A percentile compares a stretch with the other conserved stretches of the same genome.
These are phyloP conservation scores for Orchestia grillus DNA, from an alignment of 1,140 invertebrate species.

Conservation along the genomic window DNA sequence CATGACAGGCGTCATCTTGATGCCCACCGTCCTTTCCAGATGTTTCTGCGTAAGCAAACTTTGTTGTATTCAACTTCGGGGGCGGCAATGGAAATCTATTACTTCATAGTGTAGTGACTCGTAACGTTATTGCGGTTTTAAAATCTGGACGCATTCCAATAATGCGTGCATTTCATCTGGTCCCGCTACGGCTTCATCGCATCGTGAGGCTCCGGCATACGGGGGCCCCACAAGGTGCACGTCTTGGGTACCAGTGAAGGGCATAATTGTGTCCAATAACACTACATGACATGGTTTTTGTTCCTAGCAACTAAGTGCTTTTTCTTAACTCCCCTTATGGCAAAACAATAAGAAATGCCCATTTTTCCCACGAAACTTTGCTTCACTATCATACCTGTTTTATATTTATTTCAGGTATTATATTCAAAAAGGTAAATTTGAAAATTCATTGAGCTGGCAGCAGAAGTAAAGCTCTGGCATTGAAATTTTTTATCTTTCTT, in stretches of 20 bases:
- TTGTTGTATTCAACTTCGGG: neutral
- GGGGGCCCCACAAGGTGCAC: neutral
- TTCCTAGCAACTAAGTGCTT: too few relatives aligned
- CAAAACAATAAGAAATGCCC: too few relatives aligned
- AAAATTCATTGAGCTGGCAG: too few relatives aligned
- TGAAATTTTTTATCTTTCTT: too few relatives aligned
- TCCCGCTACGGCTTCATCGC: neutral
- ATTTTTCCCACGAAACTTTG: too few relatives aligned
- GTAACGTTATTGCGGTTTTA: neutral
- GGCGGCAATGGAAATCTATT: neutral
- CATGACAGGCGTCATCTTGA: neutral
- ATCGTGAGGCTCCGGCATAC: neutral
- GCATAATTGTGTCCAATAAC: neutral
- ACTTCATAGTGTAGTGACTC: neutral
- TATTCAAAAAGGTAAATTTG: neutral
- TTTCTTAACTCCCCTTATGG: too few relatives aligned
- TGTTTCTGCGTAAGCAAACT: neutral
- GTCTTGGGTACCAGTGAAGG: neutral
- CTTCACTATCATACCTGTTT: too few relatives aligned
- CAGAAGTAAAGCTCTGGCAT: too few relatives aligned
- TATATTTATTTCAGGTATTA: too few relatives aligned
- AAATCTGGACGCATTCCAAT: neutral
- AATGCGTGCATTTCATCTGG: neutral
- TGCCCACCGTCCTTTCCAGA: neutral
- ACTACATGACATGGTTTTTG: too few relatives aligned